These are phyloP conservation scores for Dermatophagoides farinae DNA, from an alignment of 1,140 invertebrate genomes.

Conservation along the genomic window DNA sequence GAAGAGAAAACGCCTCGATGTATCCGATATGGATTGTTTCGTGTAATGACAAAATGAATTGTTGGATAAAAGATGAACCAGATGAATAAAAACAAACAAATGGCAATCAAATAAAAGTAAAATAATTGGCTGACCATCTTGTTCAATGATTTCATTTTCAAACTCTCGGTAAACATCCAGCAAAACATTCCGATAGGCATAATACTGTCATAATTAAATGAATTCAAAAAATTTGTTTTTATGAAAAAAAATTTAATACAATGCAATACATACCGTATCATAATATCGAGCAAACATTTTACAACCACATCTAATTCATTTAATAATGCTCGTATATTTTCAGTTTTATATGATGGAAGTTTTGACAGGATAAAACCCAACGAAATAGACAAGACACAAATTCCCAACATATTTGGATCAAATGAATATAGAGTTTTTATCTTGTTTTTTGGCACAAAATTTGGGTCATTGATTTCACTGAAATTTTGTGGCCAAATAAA, in stretches of 20 bases:
- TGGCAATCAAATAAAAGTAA: slow-evolving; percentile 65
- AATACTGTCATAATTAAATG: slow-evolving; percentile 32
- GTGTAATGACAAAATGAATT: slow-evolving; percentile 59
- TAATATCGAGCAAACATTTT: slow-evolving; percentile 34
- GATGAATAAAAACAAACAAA: slow-evolving; percentile 61
- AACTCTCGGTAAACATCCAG: slow-evolving; percentile 71
- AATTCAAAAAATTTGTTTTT: too few relatives aligned
- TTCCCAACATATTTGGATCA: slow-evolving; percentile 5
- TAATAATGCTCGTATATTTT: slow-evolving; percentile 49
- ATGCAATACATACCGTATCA: not conserved
- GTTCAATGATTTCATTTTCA: slow-evolving; percentile 52
- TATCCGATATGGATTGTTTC: slow-evolving; percentile 69
- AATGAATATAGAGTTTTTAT: not conserved
- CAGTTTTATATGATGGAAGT: slow-evolving; percentile 37
- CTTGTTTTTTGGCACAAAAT: not conserved
- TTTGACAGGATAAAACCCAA: slow-evolving; percentile 63
- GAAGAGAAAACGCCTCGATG: slow-evolving; percentile 59
- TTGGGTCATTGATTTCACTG: not conserved
- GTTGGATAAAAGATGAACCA: slow-evolving; percentile 60
- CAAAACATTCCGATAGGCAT: slow-evolving; percentile 73
- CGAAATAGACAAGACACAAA: not conserved
- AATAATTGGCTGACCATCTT: slow-evolving; percentile 59
- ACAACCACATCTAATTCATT: slow-evolving; percentile 60
- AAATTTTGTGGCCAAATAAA: not conserved
- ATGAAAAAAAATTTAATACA: too few relatives aligned